Base-by-base conservation (phyloP, 1,140 invertebrate species). In the Drosophila navojoa region DNA sequence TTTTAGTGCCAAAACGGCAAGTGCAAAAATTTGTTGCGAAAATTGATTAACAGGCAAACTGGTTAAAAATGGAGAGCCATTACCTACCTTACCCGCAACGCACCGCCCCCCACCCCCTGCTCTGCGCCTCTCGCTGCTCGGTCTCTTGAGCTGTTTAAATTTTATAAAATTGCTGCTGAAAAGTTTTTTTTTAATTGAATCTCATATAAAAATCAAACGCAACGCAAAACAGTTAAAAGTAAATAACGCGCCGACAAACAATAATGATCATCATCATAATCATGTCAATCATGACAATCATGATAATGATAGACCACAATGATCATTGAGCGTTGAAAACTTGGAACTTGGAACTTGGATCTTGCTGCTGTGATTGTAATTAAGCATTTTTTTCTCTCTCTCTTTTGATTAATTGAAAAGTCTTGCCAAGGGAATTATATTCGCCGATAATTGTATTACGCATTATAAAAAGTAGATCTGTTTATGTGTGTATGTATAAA, bases 1-100 rank as follows among this genome's bases (percentile, higher is more conserved):
- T 71, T 79, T 82, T 54, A 57, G 27, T 32, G 62, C 53, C 49
- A 73, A 87, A 86, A 73, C 77, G 81, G 82, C 82, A 87, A 87
- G 82, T 87, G 82, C 82, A 87, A 87, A 87, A 82, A 89, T 89
- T 76, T 79, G 72, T 87, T 87, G 84, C 82, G 84, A 89, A 87
- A 87, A 87, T 89, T 87, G 84, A 87, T 89, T 87, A 87, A 87
- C 82, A 87, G 78, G 13, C 71, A 87, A 82, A 87, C 84, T 74
- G 84, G 82, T 87, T 89, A 49, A 55, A 64, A 49, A 45, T 60
- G 22, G 50, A 35, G 35, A 32, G 35, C 75, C 35, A 47, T 49
- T 49, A 47, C 50, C 29, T n/a, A 6, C 47, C n/a, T 16, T 15
- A 22, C 50, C 11, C 50, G 16, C 22, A 25, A 19, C 19, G 3